These are phyloP conservation scores for Ostrea edulis DNA, from an alignment of 1,140 invertebrate genomes.

Conservation along the genomic window DNA sequence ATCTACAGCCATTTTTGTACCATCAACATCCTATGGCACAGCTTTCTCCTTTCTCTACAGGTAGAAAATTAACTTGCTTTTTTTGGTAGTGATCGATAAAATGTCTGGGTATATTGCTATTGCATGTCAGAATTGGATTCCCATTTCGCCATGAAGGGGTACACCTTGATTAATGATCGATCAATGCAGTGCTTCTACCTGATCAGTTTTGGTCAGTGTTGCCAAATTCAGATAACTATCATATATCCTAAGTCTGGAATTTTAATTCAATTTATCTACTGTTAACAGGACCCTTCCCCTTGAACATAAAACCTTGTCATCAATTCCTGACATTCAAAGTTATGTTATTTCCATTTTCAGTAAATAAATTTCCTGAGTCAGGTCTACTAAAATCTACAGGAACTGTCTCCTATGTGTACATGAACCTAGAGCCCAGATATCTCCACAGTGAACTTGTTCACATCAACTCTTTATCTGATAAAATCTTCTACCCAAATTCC, in stretches of 20 bases:
- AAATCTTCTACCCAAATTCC: too few relatives aligned
- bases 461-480: too few relatives aligned
- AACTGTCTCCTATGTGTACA: background rate
- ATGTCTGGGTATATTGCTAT: background rate
- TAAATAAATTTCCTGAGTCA: background rate
- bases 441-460: too few relatives aligned
- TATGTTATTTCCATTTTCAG: background rate
- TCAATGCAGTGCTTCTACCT: background rate
- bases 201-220: background rate
- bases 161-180: conserved; percentile 1
- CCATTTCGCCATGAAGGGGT: background rate
- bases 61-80: background rate
- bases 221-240: conserved; percentile 10
- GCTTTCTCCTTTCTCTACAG: background rate
- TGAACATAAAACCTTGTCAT: background rate
- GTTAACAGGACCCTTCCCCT: background rate
- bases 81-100: background rate
- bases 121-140: conserved; percentile 9
- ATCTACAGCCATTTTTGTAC: background rate
- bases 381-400: background rate
- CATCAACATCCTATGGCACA: background rate
- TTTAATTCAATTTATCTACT: conserved; percentile 33
- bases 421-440: too few relatives aligned
- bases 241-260: background rate
- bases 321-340: background rate